phyloP scores from a whole-genome alignment of 2,888 invertebrate species.

The Diachrysia chrysitis region DNA sequence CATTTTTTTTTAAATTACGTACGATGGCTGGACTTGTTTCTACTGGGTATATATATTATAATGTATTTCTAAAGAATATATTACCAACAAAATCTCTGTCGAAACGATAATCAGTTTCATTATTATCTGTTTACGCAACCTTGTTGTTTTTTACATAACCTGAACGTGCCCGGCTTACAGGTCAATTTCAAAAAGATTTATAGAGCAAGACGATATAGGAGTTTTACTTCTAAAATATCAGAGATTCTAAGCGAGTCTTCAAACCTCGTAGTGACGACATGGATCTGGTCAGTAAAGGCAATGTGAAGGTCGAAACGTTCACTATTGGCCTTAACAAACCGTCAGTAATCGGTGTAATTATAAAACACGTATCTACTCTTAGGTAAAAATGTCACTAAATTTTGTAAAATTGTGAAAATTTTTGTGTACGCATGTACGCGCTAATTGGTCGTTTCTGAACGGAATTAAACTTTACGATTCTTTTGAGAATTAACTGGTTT shows the following conservation, averaged over 20 bases:
- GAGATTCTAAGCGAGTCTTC: constrained; percentile 46
- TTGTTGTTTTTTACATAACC: constrained; percentile 41
- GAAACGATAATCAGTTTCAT: constrained; percentile 29
- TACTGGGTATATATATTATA: not conserved
- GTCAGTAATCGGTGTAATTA: constrained; percentile 56
- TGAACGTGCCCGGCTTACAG: constrained; percentile 47
- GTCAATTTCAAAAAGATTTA: constrained; percentile 67
- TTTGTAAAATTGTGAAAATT: constrained; percentile 19
- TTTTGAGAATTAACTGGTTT: constrained; percentile 16
- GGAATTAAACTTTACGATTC: constrained; percentile 29
- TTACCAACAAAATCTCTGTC: constrained; percentile 14
- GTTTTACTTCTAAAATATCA: constrained; percentile 60
- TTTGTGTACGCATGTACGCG: constrained; percentile 19
- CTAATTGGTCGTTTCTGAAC: constrained; percentile 41
- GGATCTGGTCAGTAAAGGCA: constrained; percentile 71
- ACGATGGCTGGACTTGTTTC: not conserved
- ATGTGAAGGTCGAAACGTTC: constrained; percentile 83
- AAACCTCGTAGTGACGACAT: constrained; percentile 73
- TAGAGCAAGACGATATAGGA: constrained; percentile 46
- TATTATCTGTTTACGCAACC: constrained; percentile 40
- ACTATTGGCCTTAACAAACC: constrained; percentile 71
- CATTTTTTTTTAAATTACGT: not conserved
- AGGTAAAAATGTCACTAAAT: constrained; percentile 42
- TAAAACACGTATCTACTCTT: constrained; percentile 48
- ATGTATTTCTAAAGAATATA: constrained; percentile 16